Conservation (phyloP, 2,888 invertebrate genomes). For the Polietes domitor region DNA sequence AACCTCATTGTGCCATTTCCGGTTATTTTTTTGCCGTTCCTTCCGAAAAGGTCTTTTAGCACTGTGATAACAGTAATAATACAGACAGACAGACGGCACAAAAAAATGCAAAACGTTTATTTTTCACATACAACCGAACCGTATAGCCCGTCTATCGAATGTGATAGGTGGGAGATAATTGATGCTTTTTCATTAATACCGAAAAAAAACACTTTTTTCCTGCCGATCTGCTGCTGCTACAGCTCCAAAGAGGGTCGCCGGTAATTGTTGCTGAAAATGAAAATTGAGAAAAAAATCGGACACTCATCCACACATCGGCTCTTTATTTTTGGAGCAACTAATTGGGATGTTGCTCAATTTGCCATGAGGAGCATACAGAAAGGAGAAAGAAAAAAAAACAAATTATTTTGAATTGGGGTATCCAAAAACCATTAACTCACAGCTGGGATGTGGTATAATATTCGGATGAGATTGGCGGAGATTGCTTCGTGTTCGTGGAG, state of each 20-base stretch:
- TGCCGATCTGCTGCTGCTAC: no score
- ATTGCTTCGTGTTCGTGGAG: slow-evolving; percentile 16
- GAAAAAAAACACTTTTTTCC: background rate
- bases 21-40: background rate
- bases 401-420: slow-evolving; percentile 18
- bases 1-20: slow-evolving; percentile 13
- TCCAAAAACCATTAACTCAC: slow-evolving; percentile 23
- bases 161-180: background rate
- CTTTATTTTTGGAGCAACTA: background rate
- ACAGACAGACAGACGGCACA: background rate
- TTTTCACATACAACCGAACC: background rate
- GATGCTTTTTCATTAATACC: background rate
- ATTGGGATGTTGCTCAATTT: slow-evolving; percentile 27
- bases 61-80: slow-evolving; percentile 3
- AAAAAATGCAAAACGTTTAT: slow-evolving; percentile 2
- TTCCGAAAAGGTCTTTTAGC: background rate
- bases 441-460: background rate
- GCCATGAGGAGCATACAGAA: background rate
- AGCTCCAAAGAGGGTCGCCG: background rate
- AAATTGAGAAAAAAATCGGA: slow-evolving; percentile 4
- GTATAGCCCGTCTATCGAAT: background rate
- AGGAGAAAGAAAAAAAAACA: background rate
- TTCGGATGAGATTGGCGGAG: slow-evolving; percentile 3
- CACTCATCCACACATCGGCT: background rate
- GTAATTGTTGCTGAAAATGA: slow-evolving; percentile 13